Conservation (phyloP, 2,888 invertebrate species). For the Amphipyra tragopoginis region DNA sequence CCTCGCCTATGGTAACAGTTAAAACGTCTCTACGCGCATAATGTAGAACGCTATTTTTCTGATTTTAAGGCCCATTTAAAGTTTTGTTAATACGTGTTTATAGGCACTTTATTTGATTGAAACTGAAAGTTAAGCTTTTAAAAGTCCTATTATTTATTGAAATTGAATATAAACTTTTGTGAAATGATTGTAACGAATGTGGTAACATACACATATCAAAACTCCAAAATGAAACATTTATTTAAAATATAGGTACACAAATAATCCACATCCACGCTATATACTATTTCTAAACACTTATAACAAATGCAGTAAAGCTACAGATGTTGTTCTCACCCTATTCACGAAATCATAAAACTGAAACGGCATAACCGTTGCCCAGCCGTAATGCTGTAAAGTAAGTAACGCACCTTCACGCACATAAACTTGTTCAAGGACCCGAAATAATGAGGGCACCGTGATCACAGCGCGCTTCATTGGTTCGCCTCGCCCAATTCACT, state of each 20-base stretch:
- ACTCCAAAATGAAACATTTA: not conserved
- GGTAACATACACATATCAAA: not conserved
- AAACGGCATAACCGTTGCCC: slow-evolving; percentile 43
- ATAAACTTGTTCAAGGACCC: slow-evolving; percentile 74
- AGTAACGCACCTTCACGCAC: slow-evolving; percentile 62
- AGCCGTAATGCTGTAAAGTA: slow-evolving; percentile 60
- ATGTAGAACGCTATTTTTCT: slow-evolving; percentile 28
- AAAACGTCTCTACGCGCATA: slow-evolving; percentile 53
- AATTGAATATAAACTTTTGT: slow-evolving; percentile 5
- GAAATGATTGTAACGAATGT: not conserved
- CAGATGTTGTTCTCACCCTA: slow-evolving; percentile 53
- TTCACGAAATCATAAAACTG: slow-evolving; percentile 52
- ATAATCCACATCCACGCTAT: slow-evolving; percentile 15
- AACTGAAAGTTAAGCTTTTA: slow-evolving; percentile 12
- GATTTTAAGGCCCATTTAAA: slow-evolving; percentile 36
- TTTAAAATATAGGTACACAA: no score
- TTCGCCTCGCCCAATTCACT: slow-evolving; percentile 58
- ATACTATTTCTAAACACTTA: slow-evolving; percentile 32
- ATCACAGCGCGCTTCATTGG: slow-evolving; percentile 55
- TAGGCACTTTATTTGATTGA: slow-evolving; percentile 25
- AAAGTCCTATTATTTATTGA: slow-evolving; percentile 13
- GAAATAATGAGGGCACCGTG: slow-evolving; percentile 67
- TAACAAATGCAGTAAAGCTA: slow-evolving; percentile 28
- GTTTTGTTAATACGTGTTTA: slow-evolving; percentile 24
- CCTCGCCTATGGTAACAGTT: slow-evolving; percentile 67